These are phyloP conservation scores for Uria aalge DNA, from an alignment of 2,113 vertebrate genomes.

Conservation along the genomic window DNA sequence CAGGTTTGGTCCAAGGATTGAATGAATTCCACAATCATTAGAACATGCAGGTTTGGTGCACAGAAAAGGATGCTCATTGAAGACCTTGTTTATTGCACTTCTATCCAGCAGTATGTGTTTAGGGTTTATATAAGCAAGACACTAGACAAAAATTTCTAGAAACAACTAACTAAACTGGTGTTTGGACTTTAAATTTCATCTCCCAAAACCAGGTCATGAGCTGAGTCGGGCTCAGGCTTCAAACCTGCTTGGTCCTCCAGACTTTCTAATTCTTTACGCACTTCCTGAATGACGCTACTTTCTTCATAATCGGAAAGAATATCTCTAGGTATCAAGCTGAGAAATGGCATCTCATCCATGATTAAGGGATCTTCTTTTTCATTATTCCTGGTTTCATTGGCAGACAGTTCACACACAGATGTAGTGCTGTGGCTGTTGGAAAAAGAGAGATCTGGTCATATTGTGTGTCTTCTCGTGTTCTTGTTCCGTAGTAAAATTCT, in stretches of 20 bases:
- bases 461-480: fast-evolving
- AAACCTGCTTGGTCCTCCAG: conserved; percentile 54
- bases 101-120: conserved; percentile 44
- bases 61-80: background rate
- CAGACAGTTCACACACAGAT: conserved; percentile 64
- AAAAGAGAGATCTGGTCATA: background rate
- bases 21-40: background rate
- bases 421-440: conserved; percentile 63
- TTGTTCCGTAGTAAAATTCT: background rate
- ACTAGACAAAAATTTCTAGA: conserved; percentile 2
- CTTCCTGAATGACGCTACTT: conserved; percentile 56
- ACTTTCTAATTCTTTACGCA: conserved; percentile 67
- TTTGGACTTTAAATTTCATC: conserved; percentile 65
- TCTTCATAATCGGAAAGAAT: conserved; percentile 37
- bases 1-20: background rate
- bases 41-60: background rate
- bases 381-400: background rate
- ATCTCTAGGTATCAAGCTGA: conserved; percentile 48
- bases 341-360: conserved; percentile 31
- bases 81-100: conserved; percentile 67
- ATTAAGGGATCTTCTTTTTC: background rate
- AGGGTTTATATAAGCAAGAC: conserved; percentile 20
- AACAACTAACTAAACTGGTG: background rate
- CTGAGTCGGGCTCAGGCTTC: background rate
- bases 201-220: conserved; percentile 24